Evolutionary conservation across 2,888 invertebrate genomes (phyloP).

Genomic region (Papilio gigon): DNA sequence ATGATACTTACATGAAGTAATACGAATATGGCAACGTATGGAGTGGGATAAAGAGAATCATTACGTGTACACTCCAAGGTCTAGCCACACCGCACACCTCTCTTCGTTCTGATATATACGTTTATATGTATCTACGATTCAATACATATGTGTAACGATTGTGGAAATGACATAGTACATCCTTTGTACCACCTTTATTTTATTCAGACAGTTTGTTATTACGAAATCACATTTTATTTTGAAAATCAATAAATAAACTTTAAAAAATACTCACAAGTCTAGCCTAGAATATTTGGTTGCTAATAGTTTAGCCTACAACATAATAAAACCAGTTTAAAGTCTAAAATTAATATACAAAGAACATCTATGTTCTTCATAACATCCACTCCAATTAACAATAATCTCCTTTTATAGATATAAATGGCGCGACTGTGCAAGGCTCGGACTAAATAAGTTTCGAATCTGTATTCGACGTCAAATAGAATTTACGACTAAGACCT

Average conservation of each 20-base stretch:
- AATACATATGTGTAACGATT: background rate
- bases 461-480: background rate
- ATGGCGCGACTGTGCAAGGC: constrained; percentile 4
- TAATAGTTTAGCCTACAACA: no score
- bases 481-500: background rate
- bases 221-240: no score
- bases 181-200: no score
- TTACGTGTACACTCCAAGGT: constrained; percentile 7
- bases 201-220: no score
- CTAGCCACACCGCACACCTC: constrained; percentile 19
- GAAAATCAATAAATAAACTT: no score
- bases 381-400: constrained; percentile 1
- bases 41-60: background rate
- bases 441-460: constrained; percentile 2
- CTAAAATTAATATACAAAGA: background rate
- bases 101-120: background rate
- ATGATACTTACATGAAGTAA: no score
- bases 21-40: no score
- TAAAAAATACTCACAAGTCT: no score
- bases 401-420: background rate
- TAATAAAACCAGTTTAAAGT: background rate
- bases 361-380: background rate
- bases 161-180: background rate
- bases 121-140: background rate
- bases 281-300: no score